These are phyloP conservation scores for Orchestia grillus DNA, from an alignment of 1,140 invertebrate genomes.

Conservation along the genomic window DNA sequence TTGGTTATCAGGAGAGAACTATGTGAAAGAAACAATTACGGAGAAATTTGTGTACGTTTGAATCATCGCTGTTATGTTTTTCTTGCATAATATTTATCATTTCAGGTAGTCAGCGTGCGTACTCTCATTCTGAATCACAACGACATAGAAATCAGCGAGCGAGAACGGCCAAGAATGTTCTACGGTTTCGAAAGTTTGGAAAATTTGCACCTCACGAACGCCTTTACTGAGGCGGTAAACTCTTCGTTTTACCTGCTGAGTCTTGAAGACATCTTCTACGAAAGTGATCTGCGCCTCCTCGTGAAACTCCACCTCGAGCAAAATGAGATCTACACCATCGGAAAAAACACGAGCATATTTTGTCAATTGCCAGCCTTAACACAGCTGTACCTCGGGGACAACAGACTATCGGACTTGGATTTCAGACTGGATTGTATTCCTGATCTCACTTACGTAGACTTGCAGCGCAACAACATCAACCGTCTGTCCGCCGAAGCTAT, in stretches of 20 bases:
- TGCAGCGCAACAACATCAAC: constrained; percentile 56
- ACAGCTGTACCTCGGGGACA: constrained; percentile 57
- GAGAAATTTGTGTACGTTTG: too few species aligned
- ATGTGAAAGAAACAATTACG: too few species aligned
- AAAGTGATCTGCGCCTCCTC: constrained; percentile 54
- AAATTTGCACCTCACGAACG: constrained; percentile 33
- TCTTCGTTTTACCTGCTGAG: constrained; percentile 40
- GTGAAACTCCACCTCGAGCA: constrained; percentile 58
- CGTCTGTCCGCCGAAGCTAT: background rate
- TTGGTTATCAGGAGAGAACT: too few species aligned
- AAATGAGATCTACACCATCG: constrained; percentile 60
- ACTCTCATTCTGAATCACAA: constrained; percentile 54
- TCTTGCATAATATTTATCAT: background rate
- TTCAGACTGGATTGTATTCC: constrained; percentile 57
- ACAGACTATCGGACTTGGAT: constrained; percentile 51
- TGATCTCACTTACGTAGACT: constrained; percentile 45
- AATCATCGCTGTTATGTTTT: background rate
- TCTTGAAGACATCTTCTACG: constrained; percentile 51
- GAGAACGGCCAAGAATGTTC: constrained; percentile 15
- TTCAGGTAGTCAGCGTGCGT: constrained; percentile 18
- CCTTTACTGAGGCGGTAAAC: constrained; percentile 52
- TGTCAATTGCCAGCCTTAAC: constrained; percentile 37
- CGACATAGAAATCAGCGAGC: constrained; percentile 56
- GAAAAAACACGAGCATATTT: constrained; percentile 57
- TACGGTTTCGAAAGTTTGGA: constrained; percentile 37